These are phyloP conservation scores for Setophaga kirtlandii DNA, from an alignment of 2,113 vertebrate species.

Conservation along the genomic window DNA sequence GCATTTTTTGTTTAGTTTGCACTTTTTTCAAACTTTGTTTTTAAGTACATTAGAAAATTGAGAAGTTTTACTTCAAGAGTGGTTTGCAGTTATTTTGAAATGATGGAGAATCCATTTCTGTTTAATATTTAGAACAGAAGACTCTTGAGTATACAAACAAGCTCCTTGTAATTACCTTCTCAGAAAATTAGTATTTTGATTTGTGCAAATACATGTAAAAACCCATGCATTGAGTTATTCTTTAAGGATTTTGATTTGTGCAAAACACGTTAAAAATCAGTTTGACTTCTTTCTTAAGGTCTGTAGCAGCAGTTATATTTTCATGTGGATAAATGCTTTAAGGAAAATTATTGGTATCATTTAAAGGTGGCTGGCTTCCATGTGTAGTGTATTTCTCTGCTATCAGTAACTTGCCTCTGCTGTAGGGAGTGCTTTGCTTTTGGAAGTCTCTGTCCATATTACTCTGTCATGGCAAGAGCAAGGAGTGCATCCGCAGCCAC, in stretches of 20 bases:
- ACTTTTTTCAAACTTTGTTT: not conserved
- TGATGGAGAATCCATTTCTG: not conserved
- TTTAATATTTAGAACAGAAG: not conserved
- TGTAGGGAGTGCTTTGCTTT: conserved; percentile 10
- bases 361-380: not conserved
- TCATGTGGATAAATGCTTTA: not conserved
- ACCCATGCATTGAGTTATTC: not conserved
- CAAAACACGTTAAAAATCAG: not conserved
- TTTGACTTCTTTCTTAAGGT: not conserved
- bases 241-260: not conserved
- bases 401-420: not conserved
- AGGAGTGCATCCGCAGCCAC: not conserved
- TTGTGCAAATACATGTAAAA: not conserved
- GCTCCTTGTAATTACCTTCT: not conserved
- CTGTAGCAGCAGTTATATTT: not conserved
- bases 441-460: not conserved
- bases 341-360: not conserved
- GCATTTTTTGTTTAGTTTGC: not conserved
- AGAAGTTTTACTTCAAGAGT: not conserved
- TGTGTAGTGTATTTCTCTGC: not conserved
- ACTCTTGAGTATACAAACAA: not conserved
- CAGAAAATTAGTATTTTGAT: not conserved
- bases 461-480: not conserved
- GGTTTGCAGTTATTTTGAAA: not conserved
- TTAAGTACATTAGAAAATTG: not conserved